Evolutionary conservation across 2,113 vertebrate species (phyloP).

Genomic region (Cryptomyrus ogoouensis): DNA sequence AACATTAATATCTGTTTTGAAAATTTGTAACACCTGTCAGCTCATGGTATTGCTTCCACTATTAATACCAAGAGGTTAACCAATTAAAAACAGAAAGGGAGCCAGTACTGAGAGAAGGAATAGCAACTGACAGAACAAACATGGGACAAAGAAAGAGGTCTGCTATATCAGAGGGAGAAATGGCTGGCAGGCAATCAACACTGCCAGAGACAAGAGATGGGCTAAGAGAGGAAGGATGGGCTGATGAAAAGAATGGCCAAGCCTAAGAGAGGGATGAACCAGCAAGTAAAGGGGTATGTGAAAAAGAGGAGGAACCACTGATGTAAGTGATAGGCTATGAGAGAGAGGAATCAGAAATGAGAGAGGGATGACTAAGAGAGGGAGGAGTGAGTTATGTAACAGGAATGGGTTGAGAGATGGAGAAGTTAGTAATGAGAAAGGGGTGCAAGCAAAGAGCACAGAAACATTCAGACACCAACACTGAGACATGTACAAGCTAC

Average conservation of each 20-base stretch:
- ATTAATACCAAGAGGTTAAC: background rate
- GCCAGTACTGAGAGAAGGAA: background rate
- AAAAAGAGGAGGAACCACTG: background rate
- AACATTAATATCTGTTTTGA: background rate
- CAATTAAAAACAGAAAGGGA: background rate
- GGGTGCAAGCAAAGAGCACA: constrained; percentile 1
- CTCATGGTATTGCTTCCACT: background rate
- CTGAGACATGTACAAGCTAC: constrained; percentile 14
- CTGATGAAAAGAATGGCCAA: background rate
- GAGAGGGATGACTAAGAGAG: background rate
- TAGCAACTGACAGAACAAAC: background rate
- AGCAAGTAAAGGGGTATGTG: background rate
- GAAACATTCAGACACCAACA: constrained; percentile 20
- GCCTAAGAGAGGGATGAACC: background rate
- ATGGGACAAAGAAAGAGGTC: background rate
- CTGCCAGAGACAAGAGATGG: background rate
- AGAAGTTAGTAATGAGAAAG: background rate
- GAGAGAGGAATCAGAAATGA: background rate
- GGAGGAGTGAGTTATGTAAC: too few relatives aligned
- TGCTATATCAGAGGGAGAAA: background rate
- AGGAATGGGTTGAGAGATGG: background rate
- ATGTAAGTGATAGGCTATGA: background rate
- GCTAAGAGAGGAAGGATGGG: background rate
- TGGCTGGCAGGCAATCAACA: background rate
- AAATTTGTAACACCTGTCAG: background rate